Evolutionary conservation across 2,113 vertebrate genomes (phyloP).

Genomic region (Catharus minimus): DNA sequence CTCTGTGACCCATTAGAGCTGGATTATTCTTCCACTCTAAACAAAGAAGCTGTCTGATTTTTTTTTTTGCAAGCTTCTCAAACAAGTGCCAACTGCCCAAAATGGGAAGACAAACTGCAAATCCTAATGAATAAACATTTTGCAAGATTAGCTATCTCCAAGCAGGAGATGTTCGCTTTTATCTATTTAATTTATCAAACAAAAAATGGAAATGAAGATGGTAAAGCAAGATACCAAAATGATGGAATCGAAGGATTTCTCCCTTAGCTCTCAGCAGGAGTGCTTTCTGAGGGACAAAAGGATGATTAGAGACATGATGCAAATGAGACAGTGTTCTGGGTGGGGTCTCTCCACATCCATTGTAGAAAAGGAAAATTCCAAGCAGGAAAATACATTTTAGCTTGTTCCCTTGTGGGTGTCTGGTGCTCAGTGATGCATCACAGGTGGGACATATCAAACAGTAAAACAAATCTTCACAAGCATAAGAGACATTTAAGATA

Average conservation of each 20-base stretch:
- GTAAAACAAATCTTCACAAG: constrained; percentile 44
- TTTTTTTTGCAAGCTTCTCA: not conserved
- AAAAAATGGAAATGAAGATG: constrained; percentile 59
- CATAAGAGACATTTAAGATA: constrained; percentile 24
- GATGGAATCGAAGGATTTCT: constrained; percentile 12
- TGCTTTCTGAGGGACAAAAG: constrained; percentile 47
- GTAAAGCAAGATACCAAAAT: constrained; percentile 48
- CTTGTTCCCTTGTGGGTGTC: constrained; percentile 22
- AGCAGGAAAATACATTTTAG: constrained; percentile 33
- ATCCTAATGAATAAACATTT: constrained; percentile 61
- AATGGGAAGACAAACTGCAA: constrained; percentile 15
- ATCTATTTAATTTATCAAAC: constrained; percentile 64
- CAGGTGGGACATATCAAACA: constrained; percentile 20
- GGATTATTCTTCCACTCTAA: constrained; percentile 19
- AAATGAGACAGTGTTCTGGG: constrained; percentile 18
- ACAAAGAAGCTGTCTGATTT: not conserved
- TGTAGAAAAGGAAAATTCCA: constrained; percentile 22
- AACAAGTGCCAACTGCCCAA: constrained; percentile 16
- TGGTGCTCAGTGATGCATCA: constrained; percentile 23
- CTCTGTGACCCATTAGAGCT: constrained; percentile 40
- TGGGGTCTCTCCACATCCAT: not conserved
- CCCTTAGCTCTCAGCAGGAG: constrained; percentile 6
- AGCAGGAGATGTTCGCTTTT: constrained; percentile 19
- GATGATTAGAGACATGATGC: constrained; percentile 26
- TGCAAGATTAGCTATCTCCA: constrained; percentile 48